Conservation (phyloP, 53 echinoderm and acorn worm species). For the Apostichopus leukothele region DNA sequence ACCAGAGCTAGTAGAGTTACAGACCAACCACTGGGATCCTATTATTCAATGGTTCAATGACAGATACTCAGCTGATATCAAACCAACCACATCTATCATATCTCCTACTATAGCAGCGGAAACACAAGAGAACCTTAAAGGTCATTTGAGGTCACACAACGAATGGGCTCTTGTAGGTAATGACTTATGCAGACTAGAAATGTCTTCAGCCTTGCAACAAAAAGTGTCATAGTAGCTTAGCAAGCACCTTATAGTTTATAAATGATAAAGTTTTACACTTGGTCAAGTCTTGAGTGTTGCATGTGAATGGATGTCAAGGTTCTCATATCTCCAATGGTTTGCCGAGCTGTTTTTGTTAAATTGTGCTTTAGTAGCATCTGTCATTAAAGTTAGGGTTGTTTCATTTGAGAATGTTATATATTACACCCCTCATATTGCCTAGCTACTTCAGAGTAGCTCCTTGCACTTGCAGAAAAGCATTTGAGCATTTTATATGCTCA, state of each 20-base stretch:
- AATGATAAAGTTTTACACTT: not conserved
- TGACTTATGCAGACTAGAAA: not conserved
- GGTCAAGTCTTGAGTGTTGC: too few relatives aligned
- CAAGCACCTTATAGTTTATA: not conserved
- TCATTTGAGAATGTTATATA: too few relatives aligned
- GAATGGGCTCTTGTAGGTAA: slow-evolving; percentile 92
- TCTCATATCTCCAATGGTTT: not conserved
- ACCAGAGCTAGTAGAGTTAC: slow-evolving; percentile 71
- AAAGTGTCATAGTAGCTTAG: not conserved
- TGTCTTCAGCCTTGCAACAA: not conserved
- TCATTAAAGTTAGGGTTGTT: too few relatives aligned
- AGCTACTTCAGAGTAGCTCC: too few relatives aligned
- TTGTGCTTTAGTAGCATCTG: too few relatives aligned
- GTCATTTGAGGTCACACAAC: slow-evolving; percentile 77
- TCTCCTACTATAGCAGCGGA: slow-evolving; percentile 72
- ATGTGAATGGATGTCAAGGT: not conserved
- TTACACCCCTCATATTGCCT: too few relatives aligned
- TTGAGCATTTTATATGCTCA: too few relatives aligned
- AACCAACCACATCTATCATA: slow-evolving; percentile 72
- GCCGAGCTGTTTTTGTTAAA: too few relatives aligned
- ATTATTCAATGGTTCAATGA: slow-evolving; percentile 87
- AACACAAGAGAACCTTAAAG: slow-evolving; percentile 57
- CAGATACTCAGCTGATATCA: slow-evolving; percentile 76
- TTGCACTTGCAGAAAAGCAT: too few relatives aligned
- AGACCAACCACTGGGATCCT: slow-evolving; percentile 85